Percentiles rank a stretch among this genome's conserved stretches.
phyloP scores from a whole-genome alignment of 1,140 invertebrate species.

The Sweltsa coloradensis region DNA sequence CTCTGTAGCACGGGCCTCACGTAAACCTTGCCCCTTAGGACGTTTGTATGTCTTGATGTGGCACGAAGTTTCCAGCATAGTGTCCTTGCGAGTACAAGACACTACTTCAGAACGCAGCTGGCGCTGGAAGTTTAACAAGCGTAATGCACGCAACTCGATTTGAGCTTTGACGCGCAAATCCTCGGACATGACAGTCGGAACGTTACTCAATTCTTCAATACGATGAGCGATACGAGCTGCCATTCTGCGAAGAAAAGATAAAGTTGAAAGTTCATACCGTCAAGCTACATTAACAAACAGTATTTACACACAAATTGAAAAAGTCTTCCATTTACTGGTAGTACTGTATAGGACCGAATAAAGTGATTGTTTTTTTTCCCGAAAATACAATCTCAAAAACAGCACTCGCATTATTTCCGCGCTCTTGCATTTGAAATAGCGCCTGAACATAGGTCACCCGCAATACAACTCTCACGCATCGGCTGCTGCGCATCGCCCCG shows the following conservation, averaged over 20 bases:
- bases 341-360: neutral
- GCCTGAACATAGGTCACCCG: too few relatives aligned
- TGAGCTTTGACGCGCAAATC: constrained; percentile 45
- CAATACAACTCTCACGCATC: too few relatives aligned
- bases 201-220: constrained; percentile 30
- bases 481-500: too few relatives aligned
- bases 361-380: neutral
- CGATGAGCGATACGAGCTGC: constrained; percentile 29
- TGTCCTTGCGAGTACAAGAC: constrained; percentile 42
- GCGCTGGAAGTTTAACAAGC: constrained; percentile 49
- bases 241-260: constrained; percentile 21
- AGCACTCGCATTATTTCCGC: too few relatives aligned
- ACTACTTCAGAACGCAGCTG: constrained; percentile 34
- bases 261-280: neutral
- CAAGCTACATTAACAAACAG: neutral
- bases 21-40: constrained; percentile 46
- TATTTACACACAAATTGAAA: neutral
- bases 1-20: constrained; percentile 54
- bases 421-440: too few relatives aligned
- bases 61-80: constrained; percentile 49
- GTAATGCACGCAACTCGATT: constrained; percentile 49
- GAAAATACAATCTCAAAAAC: too few relatives aligned
- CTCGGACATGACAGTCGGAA: constrained; percentile 42
- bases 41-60: constrained; percentile 52
- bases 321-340: neutral